These are phyloP conservation scores for Drosophila diplacantha DNA, from an alignment of 2,888 invertebrate species.

Conservation along the genomic window DNA sequence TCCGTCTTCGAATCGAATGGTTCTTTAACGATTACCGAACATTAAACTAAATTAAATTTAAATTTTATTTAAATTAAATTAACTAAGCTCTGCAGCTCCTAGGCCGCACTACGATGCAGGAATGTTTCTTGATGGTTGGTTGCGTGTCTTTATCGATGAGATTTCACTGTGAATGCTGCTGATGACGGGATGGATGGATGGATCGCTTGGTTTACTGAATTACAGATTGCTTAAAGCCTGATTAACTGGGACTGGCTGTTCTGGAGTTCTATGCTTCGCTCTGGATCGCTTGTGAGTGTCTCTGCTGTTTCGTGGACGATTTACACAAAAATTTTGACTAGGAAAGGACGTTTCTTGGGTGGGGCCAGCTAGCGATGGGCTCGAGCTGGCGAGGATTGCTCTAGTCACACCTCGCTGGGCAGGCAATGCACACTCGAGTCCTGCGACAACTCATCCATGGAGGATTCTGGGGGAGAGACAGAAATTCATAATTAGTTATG, in stretches of 20 bases:
- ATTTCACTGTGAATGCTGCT: slow-evolving; percentile 29
- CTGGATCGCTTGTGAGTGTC: slow-evolving; percentile 10
- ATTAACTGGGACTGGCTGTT: slow-evolving; percentile 33
- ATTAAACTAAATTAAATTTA: slow-evolving; percentile 71
- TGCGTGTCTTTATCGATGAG: slow-evolving; percentile 18
- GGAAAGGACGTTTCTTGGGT: slow-evolving; percentile 70
- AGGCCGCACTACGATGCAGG: slow-evolving; percentile 54
- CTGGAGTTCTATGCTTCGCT: slow-evolving; percentile 1
- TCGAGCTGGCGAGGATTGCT: slow-evolving; percentile 64
- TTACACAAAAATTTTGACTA: slow-evolving; percentile 76
- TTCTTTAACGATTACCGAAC: slow-evolving; percentile 48
- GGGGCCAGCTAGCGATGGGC: slow-evolving; percentile 56
- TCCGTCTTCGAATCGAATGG: slow-evolving; percentile 33
- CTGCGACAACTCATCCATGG: slow-evolving; percentile 90
- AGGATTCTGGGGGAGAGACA: slow-evolving; percentile 82
- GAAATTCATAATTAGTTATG: background rate
- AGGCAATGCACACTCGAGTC: slow-evolving; percentile 92
- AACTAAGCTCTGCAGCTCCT: slow-evolving; percentile 56
- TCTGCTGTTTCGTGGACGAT: slow-evolving; percentile 39
- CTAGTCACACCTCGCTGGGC: slow-evolving; percentile 86
- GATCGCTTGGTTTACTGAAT: slow-evolving; percentile 19
- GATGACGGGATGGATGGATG: slow-evolving; percentile 24
- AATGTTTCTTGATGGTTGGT: slow-evolving; percentile 20
- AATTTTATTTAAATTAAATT: slow-evolving; percentile 73
- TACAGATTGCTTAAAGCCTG: slow-evolving; percentile 55